A percentile compares a stretch with the other conserved stretches of the same genome.
Evolutionary conservation across 2,888 invertebrate species (phyloP).

Genomic region (Andrena dorsata): DNA sequence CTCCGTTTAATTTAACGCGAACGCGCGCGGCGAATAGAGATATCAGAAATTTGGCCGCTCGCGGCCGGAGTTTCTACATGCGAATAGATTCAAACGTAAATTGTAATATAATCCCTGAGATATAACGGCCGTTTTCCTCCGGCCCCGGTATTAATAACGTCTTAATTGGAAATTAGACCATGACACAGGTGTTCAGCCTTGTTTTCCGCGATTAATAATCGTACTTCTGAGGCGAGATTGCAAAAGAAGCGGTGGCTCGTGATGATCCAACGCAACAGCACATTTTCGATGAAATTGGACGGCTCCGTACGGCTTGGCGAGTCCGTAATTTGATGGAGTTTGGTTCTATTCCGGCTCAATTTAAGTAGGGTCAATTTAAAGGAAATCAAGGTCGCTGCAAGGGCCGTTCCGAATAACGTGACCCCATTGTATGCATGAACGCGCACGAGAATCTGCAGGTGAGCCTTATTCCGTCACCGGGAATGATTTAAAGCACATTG

Average conservation of each 20-base stretch:
- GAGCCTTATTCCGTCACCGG: constrained; percentile 52
- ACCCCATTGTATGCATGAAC: constrained; percentile 39
- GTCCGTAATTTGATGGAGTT: not conserved
- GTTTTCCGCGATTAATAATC: constrained; percentile 48
- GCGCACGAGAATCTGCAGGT: constrained; percentile 45
- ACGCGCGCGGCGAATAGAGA: constrained; percentile 35
- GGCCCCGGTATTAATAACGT: constrained; percentile 64
- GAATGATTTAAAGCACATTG: constrained; percentile 61
- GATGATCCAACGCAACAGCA: not conserved
- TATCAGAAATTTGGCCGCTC: constrained; percentile 48
- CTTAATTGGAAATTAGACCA: constrained; percentile 73
- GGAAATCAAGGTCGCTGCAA: not conserved
- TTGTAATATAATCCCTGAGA: constrained; percentile 67
- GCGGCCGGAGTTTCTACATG: constrained; percentile 22
- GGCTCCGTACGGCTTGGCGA: not conserved
- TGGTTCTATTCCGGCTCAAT: not conserved
- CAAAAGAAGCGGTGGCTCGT: not conserved
- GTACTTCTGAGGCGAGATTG: not conserved
- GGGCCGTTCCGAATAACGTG: constrained; percentile 41
- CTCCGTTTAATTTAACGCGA: constrained; percentile 45
- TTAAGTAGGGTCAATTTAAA: constrained; percentile 8
- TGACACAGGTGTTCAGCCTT: constrained; percentile 57
- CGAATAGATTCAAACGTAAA: constrained; percentile 62
- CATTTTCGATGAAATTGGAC: not conserved
- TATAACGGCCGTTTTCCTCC: constrained; percentile 42